Evolutionary conservation across 1,140 invertebrate genomes (phyloP).

Genomic region (Pseudomyrmex pallidus): DNA sequence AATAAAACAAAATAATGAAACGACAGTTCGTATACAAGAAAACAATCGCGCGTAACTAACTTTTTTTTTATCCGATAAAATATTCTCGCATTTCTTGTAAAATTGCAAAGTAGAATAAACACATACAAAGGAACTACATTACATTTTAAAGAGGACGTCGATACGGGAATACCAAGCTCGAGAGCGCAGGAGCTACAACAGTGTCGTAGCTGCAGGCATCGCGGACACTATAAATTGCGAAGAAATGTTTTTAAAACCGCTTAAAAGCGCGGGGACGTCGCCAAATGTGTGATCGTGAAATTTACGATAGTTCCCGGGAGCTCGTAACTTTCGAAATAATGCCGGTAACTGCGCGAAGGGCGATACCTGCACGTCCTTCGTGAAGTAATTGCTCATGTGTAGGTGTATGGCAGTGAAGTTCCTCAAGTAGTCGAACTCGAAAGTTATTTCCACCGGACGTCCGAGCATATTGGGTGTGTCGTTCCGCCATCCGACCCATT

Average conservation of each 20-base stretch:
- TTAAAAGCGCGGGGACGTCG: conserved; percentile 35
- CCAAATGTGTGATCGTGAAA: conserved; percentile 57
- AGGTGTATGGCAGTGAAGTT: conserved; percentile 92
- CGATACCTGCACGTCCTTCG: conserved; percentile 88
- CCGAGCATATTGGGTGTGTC: conserved; percentile 87
- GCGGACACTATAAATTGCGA: conserved; percentile 42
- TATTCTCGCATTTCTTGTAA: background rate
- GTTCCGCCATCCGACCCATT: conserved; percentile 94
- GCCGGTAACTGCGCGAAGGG: conserved; percentile 37
- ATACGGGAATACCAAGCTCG: conserved; percentile 12
- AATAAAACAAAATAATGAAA: conserved; percentile 5
- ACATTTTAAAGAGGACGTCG: conserved; percentile 12
- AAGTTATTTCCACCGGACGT: conserved; percentile 88
- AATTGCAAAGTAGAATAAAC: background rate
- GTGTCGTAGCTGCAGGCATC: conserved; percentile 1
- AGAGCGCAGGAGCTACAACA: background rate
- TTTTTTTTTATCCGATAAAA: background rate
- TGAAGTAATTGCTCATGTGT: conserved; percentile 89
- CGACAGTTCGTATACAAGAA: conserved; percentile 8
- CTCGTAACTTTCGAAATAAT: conserved; percentile 62
- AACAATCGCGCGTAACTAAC: conserved; percentile 39
- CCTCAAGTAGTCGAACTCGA: conserved; percentile 90
- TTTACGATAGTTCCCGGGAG: conserved; percentile 49
- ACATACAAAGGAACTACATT: no score
- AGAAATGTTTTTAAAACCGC: conserved; percentile 59